Conservation (phyloP, 2,113 vertebrate species). For the Arothron firmamentum region DNA sequence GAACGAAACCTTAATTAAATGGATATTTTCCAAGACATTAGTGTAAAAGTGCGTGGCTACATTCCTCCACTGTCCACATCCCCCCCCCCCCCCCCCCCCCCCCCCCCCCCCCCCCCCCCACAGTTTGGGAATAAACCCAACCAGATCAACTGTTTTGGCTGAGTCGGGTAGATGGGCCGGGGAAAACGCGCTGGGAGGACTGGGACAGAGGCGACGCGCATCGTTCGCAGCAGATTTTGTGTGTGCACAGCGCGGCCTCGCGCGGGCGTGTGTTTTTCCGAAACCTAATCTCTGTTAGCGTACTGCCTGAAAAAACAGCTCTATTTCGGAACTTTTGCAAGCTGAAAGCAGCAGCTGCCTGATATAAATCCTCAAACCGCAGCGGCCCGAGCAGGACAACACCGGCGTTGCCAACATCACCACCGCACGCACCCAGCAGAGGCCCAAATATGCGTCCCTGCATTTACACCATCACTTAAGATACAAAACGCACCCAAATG, state of each 20-base stretch:
- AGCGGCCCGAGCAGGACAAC: slow-evolving; percentile 40
- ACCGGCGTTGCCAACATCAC: slow-evolving; percentile 38
- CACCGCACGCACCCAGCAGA: slow-evolving; percentile 2
- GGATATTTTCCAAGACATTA: no score
- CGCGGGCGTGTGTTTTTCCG: slow-evolving; percentile 7
- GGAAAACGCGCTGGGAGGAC: not conserved
- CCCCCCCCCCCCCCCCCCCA: no score
- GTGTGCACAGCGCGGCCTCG: not conserved
- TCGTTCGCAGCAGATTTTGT: not conserved
- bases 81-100: no score
- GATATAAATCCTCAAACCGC: slow-evolving; percentile 56
- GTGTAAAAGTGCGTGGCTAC: no score
- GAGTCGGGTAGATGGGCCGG: no score
- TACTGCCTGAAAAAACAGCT: slow-evolving; percentile 38
- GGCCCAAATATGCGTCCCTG: not conserved
- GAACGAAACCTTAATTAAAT: no score
- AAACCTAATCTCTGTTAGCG: slow-evolving; percentile 24
- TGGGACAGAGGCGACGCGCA: not conserved
- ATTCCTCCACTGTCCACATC: no score
- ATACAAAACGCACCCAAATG: no score
- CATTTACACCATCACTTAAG: no score
- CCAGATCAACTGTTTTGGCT: no score
- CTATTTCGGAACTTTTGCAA: slow-evolving; percentile 43
- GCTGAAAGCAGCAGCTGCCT: slow-evolving; percentile 36
- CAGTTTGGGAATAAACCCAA: no score